Base-by-base conservation (phyloP, 2,888 invertebrate species). In the Tanypteryx hageni region DNA sequence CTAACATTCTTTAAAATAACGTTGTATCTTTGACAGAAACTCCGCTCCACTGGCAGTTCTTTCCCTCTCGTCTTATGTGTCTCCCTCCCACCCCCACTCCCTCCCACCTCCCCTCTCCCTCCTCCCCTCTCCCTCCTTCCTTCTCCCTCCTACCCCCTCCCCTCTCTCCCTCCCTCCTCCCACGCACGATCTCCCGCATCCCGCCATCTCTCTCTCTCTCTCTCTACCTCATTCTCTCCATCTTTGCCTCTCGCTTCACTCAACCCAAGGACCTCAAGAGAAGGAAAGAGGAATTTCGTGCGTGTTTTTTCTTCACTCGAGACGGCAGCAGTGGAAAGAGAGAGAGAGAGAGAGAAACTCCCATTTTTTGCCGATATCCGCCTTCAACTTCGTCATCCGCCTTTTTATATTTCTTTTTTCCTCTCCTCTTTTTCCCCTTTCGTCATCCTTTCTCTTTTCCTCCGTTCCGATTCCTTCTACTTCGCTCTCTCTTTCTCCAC, bases 351-450 rank as follows among this genome's bases (percentile, higher is more conserved):
- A 18, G n/a, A 44, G 57, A 18, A 18, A 31, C 61, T 10, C 31
- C 86, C 14, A 14, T 86, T 86, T 86, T 86, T 61, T 86, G 61
- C 61, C 61, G 61, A 86, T 86, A 61, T 61, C 86, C 86, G 86
- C 86, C 61, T 31, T 86, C 61, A 64, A 86, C 86, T 86, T 86
- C 16, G 86, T 86, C 86, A 31, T 59, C 58, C 31, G 31, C 61
- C 86, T 86, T 61, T 18, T 83, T 83, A 44, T 11, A 7, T 64
- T 83, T 61, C 22, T 59, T 59, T 86, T 59, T 59, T 27, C 86
- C 59, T 59, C 16, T 61, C 86, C 31, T 64, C 83, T 61, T 14
- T 18, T 61, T 27, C 27, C 14, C 9, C 7, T 86, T 18, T 68
- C 68, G 68, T 68, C 68, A 68, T 22, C 27, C 61, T 31, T 61